Evolutionary conservation across 2,113 vertebrate genomes (phyloP).

Genomic region (Brienomyrus brachyistius): DNA sequence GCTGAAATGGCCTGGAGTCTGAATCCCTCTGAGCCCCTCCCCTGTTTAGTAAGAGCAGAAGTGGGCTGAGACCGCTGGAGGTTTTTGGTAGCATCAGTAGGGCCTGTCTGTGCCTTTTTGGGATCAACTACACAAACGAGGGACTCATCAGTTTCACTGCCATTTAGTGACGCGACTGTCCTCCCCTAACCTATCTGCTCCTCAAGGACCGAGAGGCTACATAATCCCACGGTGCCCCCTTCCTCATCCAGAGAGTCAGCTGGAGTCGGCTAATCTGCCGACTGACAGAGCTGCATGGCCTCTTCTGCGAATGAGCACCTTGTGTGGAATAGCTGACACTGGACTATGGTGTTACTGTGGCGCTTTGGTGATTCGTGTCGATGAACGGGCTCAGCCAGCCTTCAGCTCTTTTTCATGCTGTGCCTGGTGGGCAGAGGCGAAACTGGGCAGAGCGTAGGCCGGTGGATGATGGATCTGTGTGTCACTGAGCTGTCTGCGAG

Average conservation of each 20-base stretch:
- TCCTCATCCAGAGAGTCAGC: not conserved
- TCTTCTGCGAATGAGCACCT: not conserved
- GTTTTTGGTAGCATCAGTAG: not conserved
- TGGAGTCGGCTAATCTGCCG: not conserved
- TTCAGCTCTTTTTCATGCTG: slow-evolving; percentile 25
- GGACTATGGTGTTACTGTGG: not conserved
- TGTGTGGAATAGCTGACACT: not conserved
- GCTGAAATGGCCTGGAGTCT: not conserved
- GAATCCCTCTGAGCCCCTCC: not conserved
- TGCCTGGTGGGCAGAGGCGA: slow-evolving; percentile 41
- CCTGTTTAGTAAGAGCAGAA: not conserved
- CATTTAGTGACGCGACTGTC: not conserved
- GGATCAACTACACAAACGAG: not conserved
- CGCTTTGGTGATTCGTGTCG: not conserved
- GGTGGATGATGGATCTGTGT: slow-evolving; percentile 41
- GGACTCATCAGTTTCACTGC: not conserved
- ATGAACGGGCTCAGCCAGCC: slow-evolving; percentile 32
- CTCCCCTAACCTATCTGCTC: not conserved
- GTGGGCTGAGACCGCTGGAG: not conserved
- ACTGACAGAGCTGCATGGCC: not conserved
- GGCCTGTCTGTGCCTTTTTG: not conserved
- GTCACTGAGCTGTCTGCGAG: slow-evolving; percentile 32
- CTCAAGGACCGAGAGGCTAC: not conserved
- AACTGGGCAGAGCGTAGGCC: slow-evolving; percentile 37
- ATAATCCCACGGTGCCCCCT: not conserved